Percentiles rank a stretch among this genome's conserved stretches.
phyloP scores from a whole-genome alignment of 2,797 vertebrate species.

The Lates japonicus region DNA sequence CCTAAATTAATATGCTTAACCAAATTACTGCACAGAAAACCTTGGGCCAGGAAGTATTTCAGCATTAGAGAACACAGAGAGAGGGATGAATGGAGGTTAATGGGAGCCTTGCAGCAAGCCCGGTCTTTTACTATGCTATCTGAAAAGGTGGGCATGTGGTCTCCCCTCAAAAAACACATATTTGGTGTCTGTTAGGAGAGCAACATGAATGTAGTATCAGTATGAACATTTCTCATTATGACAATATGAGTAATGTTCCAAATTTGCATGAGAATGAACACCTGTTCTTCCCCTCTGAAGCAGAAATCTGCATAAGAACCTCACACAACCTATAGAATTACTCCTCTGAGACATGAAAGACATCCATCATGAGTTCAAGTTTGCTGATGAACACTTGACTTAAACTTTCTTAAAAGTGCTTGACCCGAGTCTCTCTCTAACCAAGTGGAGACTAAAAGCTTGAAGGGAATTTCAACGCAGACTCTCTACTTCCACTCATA shows the following conservation, averaged over 20 bases:
- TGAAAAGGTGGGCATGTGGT: neutral
- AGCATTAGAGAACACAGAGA: neutral
- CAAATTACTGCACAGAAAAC: neutral
- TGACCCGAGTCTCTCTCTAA: neutral
- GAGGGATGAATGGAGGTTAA: neutral
- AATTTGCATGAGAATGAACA: slow-evolving; percentile 16
- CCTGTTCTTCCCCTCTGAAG: slow-evolving; percentile 1
- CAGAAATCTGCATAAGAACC: slow-evolving; percentile 12
- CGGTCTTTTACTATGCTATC: neutral
- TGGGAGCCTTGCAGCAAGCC: neutral
- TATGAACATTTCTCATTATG: neutral
- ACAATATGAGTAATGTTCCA: neutral
- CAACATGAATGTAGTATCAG: neutral
- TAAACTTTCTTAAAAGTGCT: neutral
- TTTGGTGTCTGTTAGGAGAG: neutral
- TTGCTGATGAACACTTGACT: neutral
- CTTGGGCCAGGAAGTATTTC: neutral
- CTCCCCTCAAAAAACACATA: neutral
- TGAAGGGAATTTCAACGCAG: neutral
- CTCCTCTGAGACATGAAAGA: neutral
- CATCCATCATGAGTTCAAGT: neutral
- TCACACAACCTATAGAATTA: too few relatives aligned
- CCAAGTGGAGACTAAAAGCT: neutral
- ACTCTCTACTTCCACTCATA: neutral
- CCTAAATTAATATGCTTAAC: neutral